phyloP scores from a whole-genome alignment of 2,113 vertebrate species.

The Ifrita kowaldi region DNA sequence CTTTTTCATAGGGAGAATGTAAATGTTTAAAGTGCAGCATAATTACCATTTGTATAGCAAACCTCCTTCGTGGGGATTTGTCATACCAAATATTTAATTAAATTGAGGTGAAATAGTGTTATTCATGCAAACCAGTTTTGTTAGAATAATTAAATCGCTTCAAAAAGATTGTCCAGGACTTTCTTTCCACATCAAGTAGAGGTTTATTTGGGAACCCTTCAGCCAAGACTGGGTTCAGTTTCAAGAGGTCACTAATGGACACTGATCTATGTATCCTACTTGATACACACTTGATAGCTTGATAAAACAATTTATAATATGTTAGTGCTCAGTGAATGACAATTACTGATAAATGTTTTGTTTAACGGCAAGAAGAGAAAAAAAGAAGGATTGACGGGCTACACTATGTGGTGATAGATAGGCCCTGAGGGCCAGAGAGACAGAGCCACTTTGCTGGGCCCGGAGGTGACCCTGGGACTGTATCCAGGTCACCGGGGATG shows the following conservation, averaged over 20 bases:
- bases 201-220: not conserved
- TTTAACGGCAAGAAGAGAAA: not conserved
- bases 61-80: not conserved
- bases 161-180: not conserved
- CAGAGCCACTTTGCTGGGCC: too few species aligned
- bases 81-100: slow-evolving; percentile 18
- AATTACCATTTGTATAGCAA: not conserved
- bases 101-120: not conserved
- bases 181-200: not conserved
- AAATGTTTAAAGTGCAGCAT: not conserved
- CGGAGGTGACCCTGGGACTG: too few species aligned
- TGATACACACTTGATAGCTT: not conserved
- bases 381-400: not conserved
- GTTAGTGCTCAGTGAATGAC: not conserved
- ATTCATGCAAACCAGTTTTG: not conserved
- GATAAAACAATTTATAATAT: not conserved
- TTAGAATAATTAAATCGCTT: not conserved
- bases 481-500: too few species aligned
- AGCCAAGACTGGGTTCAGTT: not conserved
- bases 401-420: too few species aligned
- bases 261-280: not conserved
- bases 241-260: not conserved
- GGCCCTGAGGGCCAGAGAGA: too few species aligned
- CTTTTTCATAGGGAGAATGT: not conserved
- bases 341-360: not conserved